Evolutionary conservation across 1,140 invertebrate species (phyloP).

Genomic region (Drosophila ironensis): DNA sequence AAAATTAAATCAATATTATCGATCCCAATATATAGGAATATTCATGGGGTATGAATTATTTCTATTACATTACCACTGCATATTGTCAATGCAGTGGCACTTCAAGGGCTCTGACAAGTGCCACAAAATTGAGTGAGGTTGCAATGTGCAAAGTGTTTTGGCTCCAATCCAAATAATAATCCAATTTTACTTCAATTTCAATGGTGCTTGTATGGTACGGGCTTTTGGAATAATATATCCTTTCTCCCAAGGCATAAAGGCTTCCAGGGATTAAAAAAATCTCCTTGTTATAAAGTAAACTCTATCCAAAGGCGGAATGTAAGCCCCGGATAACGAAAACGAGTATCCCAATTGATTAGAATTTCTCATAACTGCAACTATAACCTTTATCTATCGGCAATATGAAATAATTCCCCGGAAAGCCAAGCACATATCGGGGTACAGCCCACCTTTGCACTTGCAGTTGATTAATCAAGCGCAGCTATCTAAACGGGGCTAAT

Average conservation of each 20-base stretch:
- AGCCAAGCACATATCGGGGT: background rate
- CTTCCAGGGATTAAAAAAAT: too few species aligned
- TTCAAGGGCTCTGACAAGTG: too few species aligned
- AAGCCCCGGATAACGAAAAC: too few species aligned
- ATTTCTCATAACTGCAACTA: background rate
- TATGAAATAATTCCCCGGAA: too few species aligned
- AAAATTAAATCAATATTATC: constrained; percentile 66
- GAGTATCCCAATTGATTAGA: too few species aligned
- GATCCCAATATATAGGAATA: constrained; percentile 31
- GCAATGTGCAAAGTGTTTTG: constrained; percentile 3
- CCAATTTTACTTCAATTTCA: too few species aligned
- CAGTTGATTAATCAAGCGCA: constrained; percentile 17
- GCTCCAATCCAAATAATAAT: too few species aligned
- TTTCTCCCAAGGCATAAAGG: too few species aligned
- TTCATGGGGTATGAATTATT: constrained; percentile 24
- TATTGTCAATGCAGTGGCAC: constrained; percentile 17
- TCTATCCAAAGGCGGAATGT: too few species aligned
- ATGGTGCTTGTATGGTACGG: too few species aligned
- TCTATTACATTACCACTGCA: constrained; percentile 4
- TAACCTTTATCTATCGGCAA: background rate
- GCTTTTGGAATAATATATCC: too few species aligned
- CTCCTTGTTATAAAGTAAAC: too few species aligned
- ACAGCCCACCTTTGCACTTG: background rate
- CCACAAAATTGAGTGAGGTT: background rate
- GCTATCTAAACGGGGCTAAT: constrained; percentile 30